These are phyloP conservation scores for Camponotus fellah DNA, from an alignment of 2,888 invertebrate species.

Conservation along the genomic window DNA sequence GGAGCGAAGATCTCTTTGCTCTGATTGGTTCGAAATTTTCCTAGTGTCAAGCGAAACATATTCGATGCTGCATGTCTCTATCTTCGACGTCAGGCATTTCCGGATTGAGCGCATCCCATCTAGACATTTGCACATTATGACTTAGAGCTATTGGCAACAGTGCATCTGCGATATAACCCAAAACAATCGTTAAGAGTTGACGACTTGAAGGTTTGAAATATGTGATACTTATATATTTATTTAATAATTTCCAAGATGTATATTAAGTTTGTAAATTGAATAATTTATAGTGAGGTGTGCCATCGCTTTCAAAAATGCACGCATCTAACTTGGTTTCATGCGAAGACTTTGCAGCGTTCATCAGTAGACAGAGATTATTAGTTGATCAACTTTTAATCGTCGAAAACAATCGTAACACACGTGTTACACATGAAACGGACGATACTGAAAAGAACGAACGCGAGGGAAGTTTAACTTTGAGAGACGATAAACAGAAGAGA, in stretches of 20 bases:
- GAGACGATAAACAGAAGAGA: slow-evolving; percentile 85
- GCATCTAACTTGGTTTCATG: slow-evolving; percentile 70
- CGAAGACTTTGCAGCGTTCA: slow-evolving; percentile 84
- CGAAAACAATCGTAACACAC: slow-evolving; percentile 87
- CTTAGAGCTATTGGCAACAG: not conserved
- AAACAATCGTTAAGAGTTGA: not conserved
- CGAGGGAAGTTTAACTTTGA: slow-evolving; percentile 72
- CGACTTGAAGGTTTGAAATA: slow-evolving; percentile 35
- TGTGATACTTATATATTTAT: not conserved
- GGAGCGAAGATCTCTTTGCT: not conserved
- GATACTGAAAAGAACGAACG: slow-evolving; percentile 21
- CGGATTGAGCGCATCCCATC: not conserved
- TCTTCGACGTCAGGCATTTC: not conserved
- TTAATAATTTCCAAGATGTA: not conserved
- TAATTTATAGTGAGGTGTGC: slow-evolving; percentile 31
- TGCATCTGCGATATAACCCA: not conserved
- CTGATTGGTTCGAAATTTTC: not conserved
- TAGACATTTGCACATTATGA: not conserved
- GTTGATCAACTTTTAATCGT: slow-evolving; percentile 90
- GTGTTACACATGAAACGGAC: slow-evolving; percentile 59
- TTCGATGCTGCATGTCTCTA: not conserved
- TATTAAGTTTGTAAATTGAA: slow-evolving; percentile 2
- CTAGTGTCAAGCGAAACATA: not conserved
- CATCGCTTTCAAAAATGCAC: slow-evolving; percentile 59
- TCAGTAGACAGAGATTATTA: slow-evolving; percentile 89